Conservation (phyloP, 2,113 vertebrate species). For the Numida meleagris region DNA sequence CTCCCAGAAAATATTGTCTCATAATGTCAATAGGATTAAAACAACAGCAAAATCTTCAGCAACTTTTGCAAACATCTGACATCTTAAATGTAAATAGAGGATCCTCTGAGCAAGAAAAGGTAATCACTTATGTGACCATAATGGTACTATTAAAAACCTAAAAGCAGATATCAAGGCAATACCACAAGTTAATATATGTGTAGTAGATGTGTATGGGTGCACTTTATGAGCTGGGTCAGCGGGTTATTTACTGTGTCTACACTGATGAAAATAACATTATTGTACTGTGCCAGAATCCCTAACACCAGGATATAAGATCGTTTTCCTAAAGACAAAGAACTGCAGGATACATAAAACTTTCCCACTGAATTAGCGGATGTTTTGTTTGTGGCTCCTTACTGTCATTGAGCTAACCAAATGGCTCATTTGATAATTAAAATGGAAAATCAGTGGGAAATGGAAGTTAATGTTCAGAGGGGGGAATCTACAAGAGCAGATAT, state of each 20-base stretch:
- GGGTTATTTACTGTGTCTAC: not conserved
- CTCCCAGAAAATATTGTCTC: not conserved
- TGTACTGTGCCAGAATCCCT: not conserved
- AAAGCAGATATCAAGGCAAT: not conserved
- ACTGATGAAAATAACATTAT: not conserved
- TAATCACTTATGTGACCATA: not conserved
- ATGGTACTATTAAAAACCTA: not conserved
- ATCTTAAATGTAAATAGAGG: rapidly evolving
- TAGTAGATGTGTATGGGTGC: not conserved
- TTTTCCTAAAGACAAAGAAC: not conserved
- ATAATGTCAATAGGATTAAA: not conserved
- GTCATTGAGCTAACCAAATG: conserved; percentile 12
- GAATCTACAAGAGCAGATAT: not conserved
- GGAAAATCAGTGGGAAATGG: not conserved
- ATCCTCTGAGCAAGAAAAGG: not conserved
- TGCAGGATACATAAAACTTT: not conserved
- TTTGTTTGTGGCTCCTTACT: conserved; percentile 9
- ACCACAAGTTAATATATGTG: not conserved
- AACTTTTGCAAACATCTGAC: not conserved
- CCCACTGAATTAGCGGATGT: not conserved
- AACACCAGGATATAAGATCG: not conserved
- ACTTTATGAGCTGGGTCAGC: not conserved
- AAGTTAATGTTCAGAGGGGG: not conserved
- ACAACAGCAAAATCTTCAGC: not conserved
- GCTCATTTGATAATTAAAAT: not conserved